Conservation (phyloP, 53 echinoderm and acorn worm species). For the Holothuria leucospilota region DNA sequence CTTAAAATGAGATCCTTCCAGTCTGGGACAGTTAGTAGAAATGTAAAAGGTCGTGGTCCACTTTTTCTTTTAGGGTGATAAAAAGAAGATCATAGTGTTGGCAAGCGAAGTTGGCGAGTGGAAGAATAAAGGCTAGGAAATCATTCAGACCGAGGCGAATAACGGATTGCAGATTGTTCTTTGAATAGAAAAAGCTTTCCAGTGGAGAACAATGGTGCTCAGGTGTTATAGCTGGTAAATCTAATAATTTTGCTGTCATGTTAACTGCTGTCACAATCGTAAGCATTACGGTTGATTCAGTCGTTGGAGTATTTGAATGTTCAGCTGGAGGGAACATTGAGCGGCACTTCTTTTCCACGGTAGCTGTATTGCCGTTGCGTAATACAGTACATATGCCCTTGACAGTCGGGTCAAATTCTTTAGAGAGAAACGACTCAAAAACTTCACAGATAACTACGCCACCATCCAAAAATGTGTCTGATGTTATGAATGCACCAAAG, state of each 20-base stretch:
- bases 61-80: too few relatives aligned
- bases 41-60: too few relatives aligned
- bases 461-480: not conserved
- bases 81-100: not conserved
- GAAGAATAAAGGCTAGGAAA: not conserved
- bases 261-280: not conserved
- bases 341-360: not conserved
- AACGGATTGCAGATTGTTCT: constrained; percentile 11
- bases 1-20: not conserved
- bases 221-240: not conserved
- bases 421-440: not conserved
- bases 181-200: not conserved
- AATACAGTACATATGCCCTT: not conserved
- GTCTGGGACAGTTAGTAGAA: too few relatives aligned
- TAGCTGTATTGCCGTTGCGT: not conserved
- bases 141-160: not conserved
- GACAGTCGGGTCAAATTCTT: not conserved
- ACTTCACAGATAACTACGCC: not conserved
- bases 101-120: not conserved
- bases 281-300: not conserved
- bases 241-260: not conserved
- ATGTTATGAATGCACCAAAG: not conserved
- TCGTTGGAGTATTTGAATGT: not conserved
- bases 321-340: not conserved
- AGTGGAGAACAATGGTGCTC: not conserved